Evolutionary conservation across 2,113 vertebrate genomes (phyloP), one percentile per base, ranked within the genome.

Genomic region (Protomyctophum bolini): DNA sequence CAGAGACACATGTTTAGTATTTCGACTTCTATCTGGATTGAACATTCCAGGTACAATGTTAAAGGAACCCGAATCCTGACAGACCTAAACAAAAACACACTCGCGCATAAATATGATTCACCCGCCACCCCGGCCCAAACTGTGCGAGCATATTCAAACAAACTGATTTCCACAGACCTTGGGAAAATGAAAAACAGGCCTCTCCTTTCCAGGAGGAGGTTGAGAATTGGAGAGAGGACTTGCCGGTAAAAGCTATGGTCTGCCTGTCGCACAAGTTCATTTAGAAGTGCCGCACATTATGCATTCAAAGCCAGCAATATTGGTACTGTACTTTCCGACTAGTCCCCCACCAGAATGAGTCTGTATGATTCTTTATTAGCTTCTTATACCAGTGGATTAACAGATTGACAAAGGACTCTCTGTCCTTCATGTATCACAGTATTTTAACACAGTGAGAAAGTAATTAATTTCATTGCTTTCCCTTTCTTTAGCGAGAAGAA

Each of bases 1-100:
- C 75, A 4, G 67, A 86, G 81, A 88, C 84, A 84, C 83, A 84
- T 85, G 86, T 87, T 86, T 79, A 85, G 84, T 85, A 83, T 85
- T 89, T 88, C 79, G 84, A 76, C 82, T 47, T 81, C 75, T 72
- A 70, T 84, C 72, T 54, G 46, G 66, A 73, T 69, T 75, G 66
- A 82, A 76, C 82, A 68, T 81, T 83, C 76, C 86, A 88, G 84
- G 89, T 91, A 89, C 5, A 68, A 79, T 4, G 77, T 81, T 75
- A 61, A 82, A 86, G 71, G 61, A 86, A 70, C 68, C 33, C 55
- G 3, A 69, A 63, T 70, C 73, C 79, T 77, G 58, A 60, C 78
- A 83, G 72, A 81, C 60, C 69, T 75, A 81, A 86, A 89, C 76
- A 89, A 76, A 83, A 84, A 86, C 61, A 81, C n/a, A 14, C 79